Evolutionary conservation across 2,113 vertebrate species (phyloP).

Genomic region (Gavialis gangeticus): DNA sequence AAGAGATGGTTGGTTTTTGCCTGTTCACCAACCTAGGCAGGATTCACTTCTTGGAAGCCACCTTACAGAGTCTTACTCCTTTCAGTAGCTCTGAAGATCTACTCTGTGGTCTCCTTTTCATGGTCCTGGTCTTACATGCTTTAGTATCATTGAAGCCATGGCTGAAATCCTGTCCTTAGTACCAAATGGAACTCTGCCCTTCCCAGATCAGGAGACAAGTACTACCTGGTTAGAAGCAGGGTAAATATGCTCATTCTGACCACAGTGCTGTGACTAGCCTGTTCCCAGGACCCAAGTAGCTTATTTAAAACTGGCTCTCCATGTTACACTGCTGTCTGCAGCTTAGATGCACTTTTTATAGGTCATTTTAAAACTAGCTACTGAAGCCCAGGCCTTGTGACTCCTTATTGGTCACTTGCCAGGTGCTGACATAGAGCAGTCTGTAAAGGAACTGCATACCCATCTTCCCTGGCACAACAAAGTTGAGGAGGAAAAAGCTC

Average conservation of each 20-base stretch:
- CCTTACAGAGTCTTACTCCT: not conserved
- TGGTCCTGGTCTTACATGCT: not conserved
- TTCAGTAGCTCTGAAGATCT: not conserved
- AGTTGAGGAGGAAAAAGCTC: not conserved
- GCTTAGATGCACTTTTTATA: too few species aligned
- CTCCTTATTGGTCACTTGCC: rapidly evolving
- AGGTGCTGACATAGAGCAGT: not conserved
- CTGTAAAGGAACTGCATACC: rapidly evolving
- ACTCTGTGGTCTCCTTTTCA: not conserved
- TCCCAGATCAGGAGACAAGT: not conserved
- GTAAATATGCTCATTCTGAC: too few species aligned
- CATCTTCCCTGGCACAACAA: not conserved
- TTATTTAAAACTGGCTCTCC: too few species aligned
- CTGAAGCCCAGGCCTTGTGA: rapidly evolving
- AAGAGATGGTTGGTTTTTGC: not conserved
- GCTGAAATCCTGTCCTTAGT: not conserved
- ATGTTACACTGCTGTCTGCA: too few species aligned
- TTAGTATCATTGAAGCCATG: not conserved
- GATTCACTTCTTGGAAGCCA: not conserved
- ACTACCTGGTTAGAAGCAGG: too few species aligned
- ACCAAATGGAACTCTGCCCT: not conserved
- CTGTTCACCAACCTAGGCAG: not conserved
- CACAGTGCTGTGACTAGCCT: too few species aligned
- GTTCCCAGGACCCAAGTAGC: too few species aligned
- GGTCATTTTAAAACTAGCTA: not conserved